Base-by-base conservation (phyloP, 2,113 vertebrate species). In the Deroptyus accipitrinus region DNA sequence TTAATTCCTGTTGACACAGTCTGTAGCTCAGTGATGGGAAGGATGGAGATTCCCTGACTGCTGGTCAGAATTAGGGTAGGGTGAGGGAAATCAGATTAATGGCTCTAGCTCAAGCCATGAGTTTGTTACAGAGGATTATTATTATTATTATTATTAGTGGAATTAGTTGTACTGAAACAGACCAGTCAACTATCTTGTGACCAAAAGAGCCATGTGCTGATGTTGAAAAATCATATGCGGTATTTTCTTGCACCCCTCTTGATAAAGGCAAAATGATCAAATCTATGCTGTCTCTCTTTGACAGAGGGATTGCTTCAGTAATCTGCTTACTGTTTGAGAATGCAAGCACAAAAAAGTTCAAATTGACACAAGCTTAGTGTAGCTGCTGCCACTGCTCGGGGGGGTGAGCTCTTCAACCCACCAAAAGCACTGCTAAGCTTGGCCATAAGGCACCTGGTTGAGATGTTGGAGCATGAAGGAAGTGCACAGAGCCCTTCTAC, bases 111-210 rank as follows among this genome's bases (percentile, higher is more conserved):
- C 61, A 78, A 94, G 35, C 64, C 83, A 74, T 92, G 88, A 92
- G 88, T 96, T 90, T 93, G 95, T 96, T 97, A 95, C 6, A 78
- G 24, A 51, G 75, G 61, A 95, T 97, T 97, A 96, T 96, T 97
- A 95, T 82, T 97, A 96, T 96, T 97, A 95, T 82, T 97, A 95
- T 83, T 97, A 93, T 88, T 93, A 95, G 91, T 78, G 77, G 94
- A 90, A 95, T 95, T 95, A 96, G 61, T 77, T 12, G 28, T 93
- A 66, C 61, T 89, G 83, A 83, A 94, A 83, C 67, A 87, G 86
- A 67, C 67, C 67, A 79, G 41, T 46, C 0, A 9, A 73, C 66
- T 52, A 49, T 87, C 57, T 64, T 86, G 61, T 64, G 85, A 19
- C 59, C 27, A n/a, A 55, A 74, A 86, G 69, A n/a, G 22, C 67